These are phyloP conservation scores for Somateria mollissima DNA, from an alignment of 2,797 vertebrate species.

Conservation along the genomic window DNA sequence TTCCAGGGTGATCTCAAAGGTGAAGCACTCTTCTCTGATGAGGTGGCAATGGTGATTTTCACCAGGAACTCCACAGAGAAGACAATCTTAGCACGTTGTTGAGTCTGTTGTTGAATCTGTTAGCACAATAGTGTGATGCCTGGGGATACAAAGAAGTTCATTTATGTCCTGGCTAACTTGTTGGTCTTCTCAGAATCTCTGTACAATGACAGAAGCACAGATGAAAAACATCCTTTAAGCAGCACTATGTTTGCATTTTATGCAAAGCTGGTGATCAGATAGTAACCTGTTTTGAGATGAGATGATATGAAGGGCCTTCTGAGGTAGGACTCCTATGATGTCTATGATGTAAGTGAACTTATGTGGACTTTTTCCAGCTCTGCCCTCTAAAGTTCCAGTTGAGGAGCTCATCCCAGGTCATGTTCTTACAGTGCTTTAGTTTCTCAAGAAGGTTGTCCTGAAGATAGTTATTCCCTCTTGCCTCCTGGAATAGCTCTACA, in stretches of 20 bases:
- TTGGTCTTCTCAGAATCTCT: background rate
- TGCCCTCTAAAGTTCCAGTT: background rate
- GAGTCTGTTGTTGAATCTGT: background rate
- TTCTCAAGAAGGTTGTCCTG: background rate
- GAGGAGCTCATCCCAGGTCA: background rate
- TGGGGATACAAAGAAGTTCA: background rate
- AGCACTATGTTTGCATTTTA: background rate
- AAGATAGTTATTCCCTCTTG: background rate
- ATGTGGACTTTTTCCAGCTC: background rate
- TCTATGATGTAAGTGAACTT: background rate
- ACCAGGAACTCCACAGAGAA: background rate
- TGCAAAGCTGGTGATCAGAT: background rate
- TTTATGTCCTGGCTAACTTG: background rate
- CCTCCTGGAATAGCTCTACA: background rate
- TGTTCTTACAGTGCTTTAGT: background rate
- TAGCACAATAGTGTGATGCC: background rate
- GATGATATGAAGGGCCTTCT: background rate
- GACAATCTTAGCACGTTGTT: background rate
- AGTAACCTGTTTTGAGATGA: background rate
- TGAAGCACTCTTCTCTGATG: background rate
- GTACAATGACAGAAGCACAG: background rate
- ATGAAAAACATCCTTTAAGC: background rate
- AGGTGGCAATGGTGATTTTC: background rate
- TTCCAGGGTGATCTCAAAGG: background rate
- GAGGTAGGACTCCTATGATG: background rate